Conservation (phyloP, 64 coral and sea anemone genomes). For the Orbicella faveolata region DNA sequence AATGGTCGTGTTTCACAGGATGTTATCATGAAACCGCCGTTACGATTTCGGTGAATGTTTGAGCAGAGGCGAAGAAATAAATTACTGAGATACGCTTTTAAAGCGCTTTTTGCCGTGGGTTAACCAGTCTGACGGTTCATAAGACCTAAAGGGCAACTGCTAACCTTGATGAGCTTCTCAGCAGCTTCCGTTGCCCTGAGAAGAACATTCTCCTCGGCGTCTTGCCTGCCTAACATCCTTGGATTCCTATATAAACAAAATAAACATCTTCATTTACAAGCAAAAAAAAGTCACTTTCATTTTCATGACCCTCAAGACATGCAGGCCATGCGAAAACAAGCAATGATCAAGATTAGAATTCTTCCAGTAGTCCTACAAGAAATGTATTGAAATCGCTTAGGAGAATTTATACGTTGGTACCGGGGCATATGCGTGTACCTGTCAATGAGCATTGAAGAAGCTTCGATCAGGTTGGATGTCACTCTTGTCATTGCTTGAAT, state of each 20-base stretch:
- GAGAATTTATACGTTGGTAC: too few relatives aligned
- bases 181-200: constrained; percentile 23
- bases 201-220: not conserved
- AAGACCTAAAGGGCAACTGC: not conserved
- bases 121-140: not conserved
- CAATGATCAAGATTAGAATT: too few relatives aligned
- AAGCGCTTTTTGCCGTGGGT: not conserved
- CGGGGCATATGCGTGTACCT: not conserved
- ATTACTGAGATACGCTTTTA: too few relatives aligned
- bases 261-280: not conserved
- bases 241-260: not conserved
- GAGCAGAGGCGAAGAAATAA: too few relatives aligned
- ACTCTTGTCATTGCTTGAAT: constrained; percentile 16
- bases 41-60: too few relatives aligned
- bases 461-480: constrained; percentile 43
- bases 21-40: too few relatives aligned
- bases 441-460: not conserved
- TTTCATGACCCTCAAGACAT: too few relatives aligned
- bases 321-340: too few relatives aligned
- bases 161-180: constrained; percentile 31
- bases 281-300: not conserved
- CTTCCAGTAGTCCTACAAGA: not conserved
- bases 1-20: too few relatives aligned
- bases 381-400: not conserved
- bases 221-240: not conserved